Base-by-base conservation (phyloP, 2,113 vertebrate genomes). In the Mastomys natalensis region DNA sequence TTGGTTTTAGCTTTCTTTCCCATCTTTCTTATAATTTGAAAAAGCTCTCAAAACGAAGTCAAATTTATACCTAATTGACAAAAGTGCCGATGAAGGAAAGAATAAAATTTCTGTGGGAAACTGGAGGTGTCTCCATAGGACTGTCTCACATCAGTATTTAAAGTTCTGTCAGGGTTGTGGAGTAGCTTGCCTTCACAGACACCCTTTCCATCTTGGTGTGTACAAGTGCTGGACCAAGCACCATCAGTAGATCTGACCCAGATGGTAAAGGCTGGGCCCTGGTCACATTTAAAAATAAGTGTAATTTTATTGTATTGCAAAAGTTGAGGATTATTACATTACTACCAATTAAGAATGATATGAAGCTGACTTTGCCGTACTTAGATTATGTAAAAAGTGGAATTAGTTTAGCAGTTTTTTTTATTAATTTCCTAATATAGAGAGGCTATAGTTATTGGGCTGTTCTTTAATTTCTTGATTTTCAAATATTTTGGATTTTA, bases 401-500 rank as follows among this genome's bases (percentile, higher is more conserved):
- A 17, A 16, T 48, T 76, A 45, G 5, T 81, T 22, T 78, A 81
- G 26, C 37, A 55, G n/a, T 2, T 0, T 64, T 40, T 0, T 64
- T 40, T 80, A 40, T 16, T 81, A 0, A 51, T 94, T 89, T 70
- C 12, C 84, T 84, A 26, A 72, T 78, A 60, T 53, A 73, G 87
- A 89, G 31, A 88, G 31, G 16, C 16, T 86, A 19, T 60, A 31
- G 22, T 58, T n/a, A 85, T 40, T 60, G 76, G 64, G 43, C 55
- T 68, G 29, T 68, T 90, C 72, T 22, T 60, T 77, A 26, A 15
- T 74, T 89, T 74, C 24, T 73, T 77, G 5, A 73, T 40, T 89
- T 74, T 89, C 29, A 68, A 26, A 73, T 76, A 90, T 34, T 89
- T 92, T 17, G 9, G 1, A 80, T 89, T 91, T 62, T 81, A 82